Percentiles rank a stretch among this genome's conserved stretches.
Conservation (phyloP, 2,113 vertebrate species). For the Chitala chitala region DNA sequence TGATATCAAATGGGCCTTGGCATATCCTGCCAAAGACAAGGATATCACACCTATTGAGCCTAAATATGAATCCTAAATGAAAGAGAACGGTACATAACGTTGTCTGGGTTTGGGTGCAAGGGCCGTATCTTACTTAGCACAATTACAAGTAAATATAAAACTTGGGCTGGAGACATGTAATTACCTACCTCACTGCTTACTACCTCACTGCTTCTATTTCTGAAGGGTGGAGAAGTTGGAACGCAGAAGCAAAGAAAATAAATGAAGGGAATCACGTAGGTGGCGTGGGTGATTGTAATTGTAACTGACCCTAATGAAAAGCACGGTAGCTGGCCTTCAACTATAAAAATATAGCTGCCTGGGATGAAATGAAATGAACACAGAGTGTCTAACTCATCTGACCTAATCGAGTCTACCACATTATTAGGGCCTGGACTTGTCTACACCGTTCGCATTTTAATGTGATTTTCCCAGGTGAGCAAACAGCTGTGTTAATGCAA, state of each 20-base stretch:
- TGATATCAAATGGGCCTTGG: background rate
- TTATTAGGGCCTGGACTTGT: constrained; percentile 8
- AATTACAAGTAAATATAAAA: constrained; percentile 6
- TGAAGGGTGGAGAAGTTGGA: background rate
- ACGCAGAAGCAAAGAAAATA: background rate
- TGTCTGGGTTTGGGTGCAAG: background rate
- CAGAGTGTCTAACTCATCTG: constrained; percentile 40
- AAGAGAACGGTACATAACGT: background rate
- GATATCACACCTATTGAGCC: too few species aligned
- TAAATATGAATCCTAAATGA: background rate
- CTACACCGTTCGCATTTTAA: constrained; percentile 34
- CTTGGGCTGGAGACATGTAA: background rate
- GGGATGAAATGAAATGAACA: constrained; percentile 46
- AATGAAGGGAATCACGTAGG: constrained; percentile 29
- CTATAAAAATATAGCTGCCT: constrained; percentile 42
- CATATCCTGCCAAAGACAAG: background rate
- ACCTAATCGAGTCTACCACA: constrained; percentile 36
- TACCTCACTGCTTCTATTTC: constrained; percentile 2
- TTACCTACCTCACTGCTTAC: background rate
- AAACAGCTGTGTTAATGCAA: background rate
- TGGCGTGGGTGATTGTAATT: constrained; percentile 44
- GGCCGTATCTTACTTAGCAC: background rate
- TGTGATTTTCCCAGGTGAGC: background rate
- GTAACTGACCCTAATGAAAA: constrained; percentile 47
- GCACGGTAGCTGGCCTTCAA: constrained; percentile 46